phyloP scores from a whole-genome alignment of 2,113 vertebrate genomes.

The Gambusia affinis region DNA sequence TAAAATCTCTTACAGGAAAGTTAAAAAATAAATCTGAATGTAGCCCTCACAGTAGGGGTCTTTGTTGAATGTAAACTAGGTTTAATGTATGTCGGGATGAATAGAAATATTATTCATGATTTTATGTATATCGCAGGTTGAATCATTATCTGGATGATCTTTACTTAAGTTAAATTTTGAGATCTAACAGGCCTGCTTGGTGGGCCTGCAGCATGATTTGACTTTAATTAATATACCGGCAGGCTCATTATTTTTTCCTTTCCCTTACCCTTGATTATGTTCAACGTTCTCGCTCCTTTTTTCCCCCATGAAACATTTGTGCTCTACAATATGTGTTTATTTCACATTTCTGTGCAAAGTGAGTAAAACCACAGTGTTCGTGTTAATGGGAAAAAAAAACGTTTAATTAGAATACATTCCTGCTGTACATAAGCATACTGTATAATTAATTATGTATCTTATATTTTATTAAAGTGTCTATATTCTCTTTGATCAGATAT shows the following conservation, averaged over 20 bases:
- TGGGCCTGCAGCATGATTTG: slow-evolving; percentile 47
- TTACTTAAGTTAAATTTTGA: slow-evolving; percentile 34
- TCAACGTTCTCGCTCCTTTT: slow-evolving; percentile 12
- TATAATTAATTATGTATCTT: slow-evolving; percentile 80
- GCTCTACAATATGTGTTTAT: slow-evolving; percentile 52
- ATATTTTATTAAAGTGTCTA: slow-evolving; percentile 83
- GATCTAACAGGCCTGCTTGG: slow-evolving; percentile 23
- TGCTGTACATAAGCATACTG: slow-evolving; percentile 77
- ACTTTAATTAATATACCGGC: slow-evolving; percentile 53
- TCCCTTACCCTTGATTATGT: slow-evolving; percentile 24
- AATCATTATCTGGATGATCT: slow-evolving; percentile 54
- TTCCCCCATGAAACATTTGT: slow-evolving; percentile 27
- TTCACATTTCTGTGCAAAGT: slow-evolving; percentile 59
- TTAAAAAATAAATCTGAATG: slow-evolving; percentile 49
- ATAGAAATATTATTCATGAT: slow-evolving; percentile 60
- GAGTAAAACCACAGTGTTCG: slow-evolving; percentile 60
- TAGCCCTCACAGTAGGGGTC: slow-evolving; percentile 46
- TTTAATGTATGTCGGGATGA: slow-evolving; percentile 55
- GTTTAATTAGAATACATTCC: slow-evolving; percentile 71
- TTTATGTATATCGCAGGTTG: slow-evolving; percentile 45
- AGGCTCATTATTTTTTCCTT: slow-evolving; percentile 24
- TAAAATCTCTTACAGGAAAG: slow-evolving; percentile 27
- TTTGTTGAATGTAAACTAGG: slow-evolving; percentile 72
- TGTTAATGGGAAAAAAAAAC: slow-evolving; percentile 53
- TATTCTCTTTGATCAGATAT: slow-evolving; percentile 80